These are phyloP conservation scores for Mixornis gularis DNA, from an alignment of 2,113 vertebrate genomes.

Conservation along the genomic window DNA sequence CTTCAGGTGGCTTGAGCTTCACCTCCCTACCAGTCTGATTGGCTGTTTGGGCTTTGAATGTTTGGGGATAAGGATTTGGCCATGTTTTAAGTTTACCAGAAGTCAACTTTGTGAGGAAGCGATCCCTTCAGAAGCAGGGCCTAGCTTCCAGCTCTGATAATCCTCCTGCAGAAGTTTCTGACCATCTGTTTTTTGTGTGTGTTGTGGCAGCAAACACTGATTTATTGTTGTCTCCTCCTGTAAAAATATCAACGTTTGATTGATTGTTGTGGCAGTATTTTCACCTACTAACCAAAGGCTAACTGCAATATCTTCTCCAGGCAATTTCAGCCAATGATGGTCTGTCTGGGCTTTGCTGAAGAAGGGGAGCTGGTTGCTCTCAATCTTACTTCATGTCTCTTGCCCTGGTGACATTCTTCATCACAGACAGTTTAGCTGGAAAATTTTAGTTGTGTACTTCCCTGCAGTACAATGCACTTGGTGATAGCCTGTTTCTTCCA, in stretches of 20 bases:
- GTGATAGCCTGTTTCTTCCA: background rate
- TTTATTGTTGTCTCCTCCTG: constrained; percentile 10
- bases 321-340: constrained; percentile 8
- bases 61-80: background rate
- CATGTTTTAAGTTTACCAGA: background rate
- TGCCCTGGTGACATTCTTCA: background rate
- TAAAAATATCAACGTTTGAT: constrained; percentile 14
- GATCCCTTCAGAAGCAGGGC: background rate
- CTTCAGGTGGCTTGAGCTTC: background rate
- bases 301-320: background rate
- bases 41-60: accelerated
- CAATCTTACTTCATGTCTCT: background rate
- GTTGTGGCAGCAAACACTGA: background rate
- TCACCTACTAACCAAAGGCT: constrained; percentile 28
- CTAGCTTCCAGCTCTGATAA: background rate
- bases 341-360: constrained; percentile 8
- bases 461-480: background rate
- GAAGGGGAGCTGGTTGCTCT: background rate
- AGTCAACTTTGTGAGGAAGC: background rate
- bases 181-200: background rate
- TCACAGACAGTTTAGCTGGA: background rate
- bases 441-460: background rate
- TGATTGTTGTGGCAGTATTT: constrained; percentile 9
- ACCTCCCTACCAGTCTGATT: background rate
- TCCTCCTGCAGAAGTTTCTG: background rate